Evolutionary conservation across 2,113 vertebrate genomes (phyloP), one percentile per base, ranked within the genome.

Genomic region (Raja brachyura): DNA sequence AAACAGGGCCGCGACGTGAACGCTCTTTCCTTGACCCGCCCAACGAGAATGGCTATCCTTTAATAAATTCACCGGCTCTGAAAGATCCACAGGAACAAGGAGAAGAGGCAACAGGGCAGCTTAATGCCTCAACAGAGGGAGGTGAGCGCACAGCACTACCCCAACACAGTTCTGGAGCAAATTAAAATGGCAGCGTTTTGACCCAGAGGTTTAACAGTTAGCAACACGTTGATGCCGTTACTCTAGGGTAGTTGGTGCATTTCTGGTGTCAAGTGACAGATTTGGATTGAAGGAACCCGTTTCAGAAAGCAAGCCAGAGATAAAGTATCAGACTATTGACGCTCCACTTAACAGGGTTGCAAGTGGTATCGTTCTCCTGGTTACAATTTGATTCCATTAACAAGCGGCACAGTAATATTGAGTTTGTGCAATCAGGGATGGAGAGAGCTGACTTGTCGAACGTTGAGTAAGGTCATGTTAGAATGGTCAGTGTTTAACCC

Each of bases 401-500:
- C 83, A 33, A 63, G 31, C 59, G 39, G n/a, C 18, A 25, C 59
- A 63, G 59, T 66, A 66, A 88, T 88, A 88, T 88, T 88, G 83
- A 88, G 59, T 61, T 59, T 33, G 28, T 31, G 83, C 83, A 88
- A 31, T 31, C 28, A 14, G 56, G 83, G 56, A 16, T 88, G 83
- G 83, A 88, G 83, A 18, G 83, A 88, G 63, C 56, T 88, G 59
- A 88, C 83, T 88, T 63, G n/a, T 66, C 83, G 63, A 88, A 66
- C 63, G 59, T 66, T 88, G 59, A 88, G 83, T 61, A 48, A 92
- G 90, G 70, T 73, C 68, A 92, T 73, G 66, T 73, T 73, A 92
- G 90, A 74, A 39, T 73, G 68, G 90, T 70, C 90, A 92, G 90
- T 74, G 68, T 92, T 92, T 92, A 92, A 92, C 90, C 90, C 68